Evolutionary conservation across 2,888 invertebrate species (phyloP).

Genomic region (Ectropis crepuscularia): DNA sequence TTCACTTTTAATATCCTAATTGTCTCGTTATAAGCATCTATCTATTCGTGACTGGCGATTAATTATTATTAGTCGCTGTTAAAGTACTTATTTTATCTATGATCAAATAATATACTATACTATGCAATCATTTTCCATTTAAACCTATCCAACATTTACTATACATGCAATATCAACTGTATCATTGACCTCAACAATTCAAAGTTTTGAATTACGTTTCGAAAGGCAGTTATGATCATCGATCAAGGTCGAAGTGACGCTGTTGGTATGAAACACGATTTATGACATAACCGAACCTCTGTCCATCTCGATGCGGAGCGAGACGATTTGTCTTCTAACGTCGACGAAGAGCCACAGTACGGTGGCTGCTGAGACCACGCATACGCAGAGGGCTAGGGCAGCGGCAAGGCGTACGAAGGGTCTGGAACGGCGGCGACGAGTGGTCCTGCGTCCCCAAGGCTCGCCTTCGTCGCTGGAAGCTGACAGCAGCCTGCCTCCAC

Average conservation of each 20-base stretch:
- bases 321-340: conserved; percentile 87
- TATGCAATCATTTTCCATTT: not conserved
- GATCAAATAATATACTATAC: too few species aligned
- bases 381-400: conserved; percentile 85
- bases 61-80: too few species aligned
- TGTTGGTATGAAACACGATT: conserved; percentile 1
- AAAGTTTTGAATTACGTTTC: not conserved
- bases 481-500: conserved; percentile 85
- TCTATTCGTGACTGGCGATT: too few species aligned
- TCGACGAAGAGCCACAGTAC: conserved; percentile 89
- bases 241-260: conserved; percentile 6
- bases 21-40: too few species aligned
- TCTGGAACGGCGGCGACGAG: conserved; percentile 72
- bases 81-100: too few species aligned
- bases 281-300: conserved; percentile 78
- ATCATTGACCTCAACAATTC: not conserved
- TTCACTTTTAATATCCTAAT: not conserved
- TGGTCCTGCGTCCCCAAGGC: conserved; percentile 77
- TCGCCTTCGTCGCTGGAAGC: conserved; percentile 85
- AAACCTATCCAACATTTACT: conserved; percentile 6
- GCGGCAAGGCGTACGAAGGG: conserved; percentile 85
- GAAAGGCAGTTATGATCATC: conserved; percentile 9
- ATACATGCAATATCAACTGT: not conserved
- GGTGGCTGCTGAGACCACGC: conserved; percentile 87
- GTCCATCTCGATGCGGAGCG: conserved; percentile 86